A percentile compares a stretch with the other conserved stretches of the same genome.
Evolutionary conservation across 2,888 invertebrate genomes (phyloP).

Genomic region (Graphium colonna): DNA sequence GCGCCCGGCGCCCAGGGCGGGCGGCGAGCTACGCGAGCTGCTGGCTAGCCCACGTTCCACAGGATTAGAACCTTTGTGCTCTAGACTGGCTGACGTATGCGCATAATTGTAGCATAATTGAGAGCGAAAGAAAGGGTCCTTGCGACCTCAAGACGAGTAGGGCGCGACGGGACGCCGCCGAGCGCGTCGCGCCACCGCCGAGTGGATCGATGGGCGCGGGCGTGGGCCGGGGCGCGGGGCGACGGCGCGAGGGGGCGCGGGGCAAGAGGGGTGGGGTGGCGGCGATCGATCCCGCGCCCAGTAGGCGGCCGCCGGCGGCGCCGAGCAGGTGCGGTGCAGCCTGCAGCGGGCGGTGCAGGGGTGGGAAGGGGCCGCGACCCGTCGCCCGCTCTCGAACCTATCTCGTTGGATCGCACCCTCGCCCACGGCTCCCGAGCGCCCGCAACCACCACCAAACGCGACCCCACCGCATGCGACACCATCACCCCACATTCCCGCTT

Average conservation of each 20-base stretch:
- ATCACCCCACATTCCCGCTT: slow-evolving; percentile 12
- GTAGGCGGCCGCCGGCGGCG: slow-evolving; percentile 36
- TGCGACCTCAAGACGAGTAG: neutral
- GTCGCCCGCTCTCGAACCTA: slow-evolving; percentile 29
- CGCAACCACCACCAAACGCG: slow-evolving; percentile 21
- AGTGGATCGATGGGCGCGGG: slow-evolving; percentile 37
- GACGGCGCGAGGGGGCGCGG: slow-evolving; percentile 40
- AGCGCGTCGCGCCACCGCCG: neutral
- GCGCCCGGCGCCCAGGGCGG: neutral
- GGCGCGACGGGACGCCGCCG: neutral
- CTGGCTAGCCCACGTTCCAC: too few species aligned
- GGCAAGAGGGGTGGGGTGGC: too few species aligned
- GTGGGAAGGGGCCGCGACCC: slow-evolving; percentile 33
- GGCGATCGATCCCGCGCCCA: slow-evolving; percentile 43
- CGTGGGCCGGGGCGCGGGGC: slow-evolving; percentile 42
- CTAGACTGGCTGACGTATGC: too few species aligned
- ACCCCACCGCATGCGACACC: slow-evolving; percentile 10
- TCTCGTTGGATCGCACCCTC: slow-evolving; percentile 26
- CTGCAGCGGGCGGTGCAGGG: slow-evolving; percentile 33
- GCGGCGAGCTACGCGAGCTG: neutral
- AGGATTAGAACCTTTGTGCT: too few species aligned
- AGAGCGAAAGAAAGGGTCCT: neutral
- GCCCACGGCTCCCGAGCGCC: slow-evolving; percentile 12
- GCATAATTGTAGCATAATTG: too few species aligned
- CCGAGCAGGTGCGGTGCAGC: slow-evolving; percentile 34